Evolutionary conservation across 2,888 invertebrate species (phyloP), one percentile per base, ranked within the genome.

Genomic region (Heliothis peltigera): DNA sequence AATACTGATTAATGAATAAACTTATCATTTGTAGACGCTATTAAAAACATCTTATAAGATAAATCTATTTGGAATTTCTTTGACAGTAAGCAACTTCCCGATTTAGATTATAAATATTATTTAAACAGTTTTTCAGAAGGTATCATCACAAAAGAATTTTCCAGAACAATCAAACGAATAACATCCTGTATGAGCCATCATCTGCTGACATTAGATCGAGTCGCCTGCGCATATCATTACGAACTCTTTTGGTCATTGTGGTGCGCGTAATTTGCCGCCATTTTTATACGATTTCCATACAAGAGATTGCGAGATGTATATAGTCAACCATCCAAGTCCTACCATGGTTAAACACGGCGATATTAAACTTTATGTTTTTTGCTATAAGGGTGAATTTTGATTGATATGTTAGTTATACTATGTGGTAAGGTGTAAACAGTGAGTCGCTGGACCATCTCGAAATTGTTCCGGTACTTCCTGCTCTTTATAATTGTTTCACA

Each of bases 381-480:
- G 10, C 0, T 15, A 42, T 72, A 79, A 48, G 59, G 77, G 70
- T 70, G 35, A 62, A 39, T 72, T 71, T 73, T 32, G 53, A 8
- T 32, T 72, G 64, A 8, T 19, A 18, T 46, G 6, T 43, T 25
- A 1, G 21, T 54, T 15, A 28, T 46, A 12, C 25, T 63, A 10
- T 49, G 57, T 70, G 62, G 64, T 65, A 60, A 64, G 82, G 74
- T 84, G 54, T 66, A 70, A 67, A 72, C 74, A 83, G 84, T 79
- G 83, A 87, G 77, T 85, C 85, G 90, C 84, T 91, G 87, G 86
- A 90, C 89, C 90, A 86, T 89, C 91, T 90, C 90, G 85, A 85
- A 87, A 87, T 87, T 75, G 84, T 88, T 88, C 82, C 84, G 84
- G 84, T 75, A 75, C 75, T 83, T 89, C 88, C 89, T 87, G 84